Base-by-base conservation (phyloP, 1,140 invertebrate species). In the Maniola jurtina region DNA sequence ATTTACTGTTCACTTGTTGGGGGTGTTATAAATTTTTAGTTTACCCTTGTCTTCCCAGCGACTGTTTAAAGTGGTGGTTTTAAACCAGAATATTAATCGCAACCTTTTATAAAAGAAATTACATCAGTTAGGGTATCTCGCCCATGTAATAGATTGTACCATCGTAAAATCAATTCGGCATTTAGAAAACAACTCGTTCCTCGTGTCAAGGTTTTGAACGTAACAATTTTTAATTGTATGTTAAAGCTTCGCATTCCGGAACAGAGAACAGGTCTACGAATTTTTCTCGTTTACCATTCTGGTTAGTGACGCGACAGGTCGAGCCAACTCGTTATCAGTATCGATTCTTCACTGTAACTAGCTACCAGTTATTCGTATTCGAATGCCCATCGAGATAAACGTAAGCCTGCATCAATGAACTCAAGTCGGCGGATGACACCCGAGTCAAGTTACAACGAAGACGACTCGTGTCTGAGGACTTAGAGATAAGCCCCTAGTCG, bases 261-360 rank as follows among this genome's bases (percentile, higher is more conserved):
- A 64, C 61, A 71, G 16, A 57, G 45, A 69, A 66, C 65, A 60
- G 59, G 62, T 70, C 34, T 65, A 70, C 62, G 56, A 72, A 70
- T 73, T 70, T 73, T 33, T 25, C 25, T 25, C 25, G 25, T 25
- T 13, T 45, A 45, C 42, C 42, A 64, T 61, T 67, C 48, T 16
- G 14, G 48, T 16, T 52, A 52, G 48, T 52, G 48, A 52, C 15
- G 48, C 42, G 42, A 45, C 42, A 45, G 42, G 42, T 45, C 13
- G 13, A 6, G 13, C 11, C 5, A n/a, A 45, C 42, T 45, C 42
- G 42, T 45, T 45, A 45, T 45, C 42, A 11, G 13, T 13, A 45
- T 45, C 42, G 13, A 45, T 45, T 45, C 13, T 45, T 45, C 42
- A 13, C 13, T 45, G 42, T 45, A 45, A 52, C 38, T 58, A 57